Evolutionary conservation across 2,888 invertebrate genomes (phyloP).

Genomic region (Drosophila ezoana): DNA sequence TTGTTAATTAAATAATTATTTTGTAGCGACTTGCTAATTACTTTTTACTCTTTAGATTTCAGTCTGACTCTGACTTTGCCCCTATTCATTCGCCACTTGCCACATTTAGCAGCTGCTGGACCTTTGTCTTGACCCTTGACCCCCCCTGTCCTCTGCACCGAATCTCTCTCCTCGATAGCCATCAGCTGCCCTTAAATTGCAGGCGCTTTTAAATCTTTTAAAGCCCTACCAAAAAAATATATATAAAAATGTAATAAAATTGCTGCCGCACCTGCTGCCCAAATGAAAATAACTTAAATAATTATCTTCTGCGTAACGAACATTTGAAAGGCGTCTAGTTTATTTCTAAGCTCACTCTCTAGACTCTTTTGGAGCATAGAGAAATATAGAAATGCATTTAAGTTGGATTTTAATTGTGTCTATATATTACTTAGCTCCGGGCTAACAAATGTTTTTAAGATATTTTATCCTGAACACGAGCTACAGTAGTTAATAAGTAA

Average conservation of each 20-base stretch:
- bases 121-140: constrained; percentile 20
- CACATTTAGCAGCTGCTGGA: constrained; percentile 41
- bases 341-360: too few relatives aligned
- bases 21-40: constrained; percentile 77
- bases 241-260: too few relatives aligned
- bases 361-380: too few relatives aligned
- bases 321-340: background rate
- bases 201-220: constrained; percentile 3
- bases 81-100: constrained; percentile 61
- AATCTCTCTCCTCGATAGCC: constrained; percentile 13
- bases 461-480: too few relatives aligned
- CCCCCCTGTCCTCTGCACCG: constrained; percentile 10
- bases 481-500: too few relatives aligned
- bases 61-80: constrained; percentile 25
- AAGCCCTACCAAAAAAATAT: background rate
- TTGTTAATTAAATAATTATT: constrained; percentile 82
- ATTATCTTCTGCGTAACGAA: background rate
- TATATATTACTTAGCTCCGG: too few relatives aligned
- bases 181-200: constrained; percentile 22
- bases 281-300: constrained; percentile 14
- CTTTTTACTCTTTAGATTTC: constrained; percentile 58
- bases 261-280: constrained; percentile 2
- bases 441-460: too few relatives aligned
- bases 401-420: too few relatives aligned
- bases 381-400: background rate